Base-by-base conservation (phyloP, 2,888 invertebrate species). In the Torymus texanus region DNA sequence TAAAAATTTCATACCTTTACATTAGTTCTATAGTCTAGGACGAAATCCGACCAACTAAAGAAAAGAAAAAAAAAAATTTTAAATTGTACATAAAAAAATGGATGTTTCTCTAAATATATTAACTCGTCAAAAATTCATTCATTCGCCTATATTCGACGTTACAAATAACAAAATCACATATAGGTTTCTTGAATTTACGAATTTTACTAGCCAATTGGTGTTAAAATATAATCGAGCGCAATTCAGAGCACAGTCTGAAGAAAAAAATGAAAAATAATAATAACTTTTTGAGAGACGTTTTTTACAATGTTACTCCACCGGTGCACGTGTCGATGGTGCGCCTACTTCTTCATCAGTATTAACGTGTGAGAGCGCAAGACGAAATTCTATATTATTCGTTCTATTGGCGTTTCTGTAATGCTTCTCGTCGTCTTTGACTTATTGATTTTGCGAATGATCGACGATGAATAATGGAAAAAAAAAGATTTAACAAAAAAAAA, bases 321-420 rank as follows among this genome's bases (percentile, higher is more conserved):
- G 58, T 29, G 55, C 66, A 62, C 63, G 61, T 66, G 14, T 41
- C 65, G 65, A 66, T n/a, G 51, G 53, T 75, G 75, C 66, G 63
- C 62, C 21, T n/a, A 59, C 18, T 70, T 41, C 21, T 74, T 74
- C 59, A 77, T 59, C 72, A 77, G 80, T 80, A 80, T 75, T 76
- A 75, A 63, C 50, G 65, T 59, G 67, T 65, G 55, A 63, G 67
- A 56, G 56, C 71, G 59, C 62, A 16, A 41, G 51, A 70, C 56
- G 10, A 72, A 78, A 79, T 65, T 61, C n/a, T 66, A 73, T 41
- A 41, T 70, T 75, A 68, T 53, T 41, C 55, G 55, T 41, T 41
- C 63, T 55, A 76, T 70, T 70, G 76, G 61, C 68, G 13, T 74
- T 74, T 74, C 13, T 74, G 41, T 8, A 58, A 75, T 67, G 21